Evolutionary conservation across 2,888 invertebrate genomes (phyloP).

Genomic region (Polymixis flavicincta): DNA sequence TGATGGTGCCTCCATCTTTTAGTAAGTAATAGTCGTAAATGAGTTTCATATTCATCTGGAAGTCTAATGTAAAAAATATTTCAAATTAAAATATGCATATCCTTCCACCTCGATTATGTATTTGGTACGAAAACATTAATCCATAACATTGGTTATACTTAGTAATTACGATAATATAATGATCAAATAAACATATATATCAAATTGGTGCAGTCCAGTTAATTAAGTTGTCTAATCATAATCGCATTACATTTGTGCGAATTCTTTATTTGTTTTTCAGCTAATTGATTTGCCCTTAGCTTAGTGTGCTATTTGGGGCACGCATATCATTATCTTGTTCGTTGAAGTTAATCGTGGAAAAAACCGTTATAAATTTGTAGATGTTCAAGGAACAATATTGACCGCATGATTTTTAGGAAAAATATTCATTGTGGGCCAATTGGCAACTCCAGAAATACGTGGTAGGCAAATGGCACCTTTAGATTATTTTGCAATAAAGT

Average conservation of each 20-base stretch:
- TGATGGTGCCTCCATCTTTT: not conserved
- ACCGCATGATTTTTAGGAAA: not conserved
- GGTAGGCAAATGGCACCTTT: no score
- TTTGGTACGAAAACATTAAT: not conserved
- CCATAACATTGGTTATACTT: not conserved
- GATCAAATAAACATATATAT: not conserved
- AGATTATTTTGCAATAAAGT: no score
- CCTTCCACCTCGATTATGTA: no score
- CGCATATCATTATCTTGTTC: constrained; percentile 7
- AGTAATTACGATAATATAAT: not conserved
- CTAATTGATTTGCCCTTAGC: constrained; percentile 40
- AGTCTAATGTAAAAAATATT: not conserved
- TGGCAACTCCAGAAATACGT: no score
- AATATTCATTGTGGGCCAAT: not conserved
- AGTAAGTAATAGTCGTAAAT: not conserved
- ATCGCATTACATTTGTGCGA: not conserved
- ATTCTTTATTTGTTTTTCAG: constrained; percentile 14
- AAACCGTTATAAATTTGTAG: not conserved
- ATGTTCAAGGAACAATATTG: not conserved
- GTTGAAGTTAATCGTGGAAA: constrained; percentile 5
- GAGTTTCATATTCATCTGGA: constrained; percentile 1
- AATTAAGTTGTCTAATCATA: constrained; percentile 8
- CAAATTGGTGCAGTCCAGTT: not conserved
- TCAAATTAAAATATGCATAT: not conserved
- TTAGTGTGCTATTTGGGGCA: constrained; percentile 9